A percentile compares a stretch with the other conserved stretches of the same genome.
phyloP scores from a whole-genome alignment of 2,797 vertebrate genomes.

The Allobates femoralis region DNA sequence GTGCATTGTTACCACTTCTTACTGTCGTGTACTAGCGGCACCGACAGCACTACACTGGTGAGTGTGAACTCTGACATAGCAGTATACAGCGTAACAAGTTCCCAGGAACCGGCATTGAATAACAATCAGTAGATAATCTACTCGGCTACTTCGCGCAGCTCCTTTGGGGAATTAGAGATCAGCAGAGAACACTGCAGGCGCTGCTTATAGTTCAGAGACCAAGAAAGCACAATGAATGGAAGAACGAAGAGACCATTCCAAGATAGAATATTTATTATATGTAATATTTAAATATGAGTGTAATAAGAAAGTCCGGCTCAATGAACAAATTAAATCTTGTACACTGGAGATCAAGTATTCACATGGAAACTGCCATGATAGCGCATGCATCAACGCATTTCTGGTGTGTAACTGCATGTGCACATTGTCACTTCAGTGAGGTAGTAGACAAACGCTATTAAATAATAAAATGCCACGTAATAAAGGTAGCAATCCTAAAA shows the following conservation, averaged over 20 bases:
- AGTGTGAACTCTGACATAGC: conserved; percentile 33
- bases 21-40: not conserved
- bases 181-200: not conserved
- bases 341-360: too few relatives aligned
- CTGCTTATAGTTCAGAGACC: conserved; percentile 1
- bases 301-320: too few relatives aligned
- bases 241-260: not conserved
- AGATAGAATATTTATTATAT: not conserved
- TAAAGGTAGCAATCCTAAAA: too few relatives aligned
- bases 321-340: too few relatives aligned
- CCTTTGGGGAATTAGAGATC: conserved; percentile 32
- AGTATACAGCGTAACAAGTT: conserved; percentile 12
- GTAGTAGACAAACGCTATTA: too few relatives aligned
- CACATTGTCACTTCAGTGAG: too few relatives aligned
- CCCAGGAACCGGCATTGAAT: conserved; percentile 44
- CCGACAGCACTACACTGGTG: not conserved
- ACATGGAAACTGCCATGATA: too few relatives aligned
- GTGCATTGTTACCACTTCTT: not conserved
- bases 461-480: too few relatives aligned
- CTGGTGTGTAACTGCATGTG: too few relatives aligned
- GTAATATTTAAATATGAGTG: not conserved
- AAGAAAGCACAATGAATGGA: not conserved
- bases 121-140: conserved; percentile 49
- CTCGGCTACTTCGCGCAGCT: conserved; percentile 36
- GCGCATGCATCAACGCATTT: too few relatives aligned